Conservation (phyloP, 2,113 vertebrate species). For the Cygnus buccinator region DNA sequence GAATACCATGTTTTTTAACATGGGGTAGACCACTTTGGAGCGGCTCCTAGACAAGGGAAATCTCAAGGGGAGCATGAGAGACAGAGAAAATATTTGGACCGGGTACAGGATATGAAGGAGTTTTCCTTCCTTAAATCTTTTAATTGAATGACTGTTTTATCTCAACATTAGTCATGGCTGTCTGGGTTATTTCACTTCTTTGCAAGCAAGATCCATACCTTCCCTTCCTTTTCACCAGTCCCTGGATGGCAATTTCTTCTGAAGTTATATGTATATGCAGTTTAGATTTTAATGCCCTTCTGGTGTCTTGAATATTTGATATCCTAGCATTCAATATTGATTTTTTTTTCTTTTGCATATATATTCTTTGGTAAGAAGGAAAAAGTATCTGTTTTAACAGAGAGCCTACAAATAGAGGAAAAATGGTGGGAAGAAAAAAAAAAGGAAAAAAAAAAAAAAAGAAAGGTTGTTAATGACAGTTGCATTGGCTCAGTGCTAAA, state of each 20-base stretch:
- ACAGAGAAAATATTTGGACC: constrained; percentile 18
- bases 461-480: neutral
- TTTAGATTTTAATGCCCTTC: neutral
- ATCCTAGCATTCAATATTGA: neutral
- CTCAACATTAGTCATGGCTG: constrained; percentile 38
- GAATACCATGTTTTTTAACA: constrained; percentile 15
- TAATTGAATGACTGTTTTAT: constrained; percentile 52
- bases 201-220: neutral
- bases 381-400: neutral
- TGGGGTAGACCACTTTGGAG: constrained; percentile 8
- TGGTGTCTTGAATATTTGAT: neutral
- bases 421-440: neutral
- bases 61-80: constrained; percentile 29
- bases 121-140: constrained; percentile 47
- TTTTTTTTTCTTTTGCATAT: neutral
- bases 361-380: neutral
- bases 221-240: constrained; percentile 27
- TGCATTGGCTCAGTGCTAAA: neutral
- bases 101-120: constrained; percentile 22
- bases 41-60: constrained; percentile 15
- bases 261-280: neutral
- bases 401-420: neutral
- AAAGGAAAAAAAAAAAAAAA: neutral
- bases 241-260: constrained; percentile 37
- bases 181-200: constrained; percentile 12